Evolutionary conservation across 2,797 vertebrate genomes (phyloP).

Genomic region (Thalassophryne amazonica): DNA sequence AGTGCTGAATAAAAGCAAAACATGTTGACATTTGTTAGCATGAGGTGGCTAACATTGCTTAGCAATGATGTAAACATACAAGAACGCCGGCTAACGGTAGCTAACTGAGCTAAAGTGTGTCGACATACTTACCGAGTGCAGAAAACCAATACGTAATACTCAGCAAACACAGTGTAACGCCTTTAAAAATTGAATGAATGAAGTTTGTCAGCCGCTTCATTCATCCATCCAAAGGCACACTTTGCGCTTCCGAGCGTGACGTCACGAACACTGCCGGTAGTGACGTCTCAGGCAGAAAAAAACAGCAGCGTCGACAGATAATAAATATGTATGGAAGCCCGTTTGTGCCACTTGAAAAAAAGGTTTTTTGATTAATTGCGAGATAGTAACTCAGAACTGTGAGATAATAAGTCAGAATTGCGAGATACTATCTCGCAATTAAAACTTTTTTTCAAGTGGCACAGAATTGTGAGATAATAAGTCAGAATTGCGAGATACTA

Average conservation of each 20-base stretch:
- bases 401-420: no score
- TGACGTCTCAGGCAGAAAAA: conserved; percentile 57
- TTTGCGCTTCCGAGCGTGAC: conserved; percentile 56
- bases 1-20: conserved; percentile 4
- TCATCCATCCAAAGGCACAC: conserved; percentile 39
- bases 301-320: no score
- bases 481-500: no score
- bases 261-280: conserved; percentile 52
- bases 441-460: no score
- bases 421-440: no score
- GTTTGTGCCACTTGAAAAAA: no score
- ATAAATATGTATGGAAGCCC: no score
- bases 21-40: conserved; percentile 68
- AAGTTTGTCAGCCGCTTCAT: conserved; percentile 53
- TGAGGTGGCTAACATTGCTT: conserved; percentile 51
- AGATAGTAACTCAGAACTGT: no score
- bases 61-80: conserved; percentile 47
- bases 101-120: background rate
- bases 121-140: conserved; percentile 30
- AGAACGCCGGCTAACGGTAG: conserved; percentile 15
- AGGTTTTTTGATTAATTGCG: no score
- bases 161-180: background rate
- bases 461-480: no score
- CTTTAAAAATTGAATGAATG: conserved; percentile 15
- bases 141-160: background rate